These are phyloP conservation scores for Elmis aenea DNA, from an alignment of 2,888 invertebrate genomes.

Conservation along the genomic window DNA sequence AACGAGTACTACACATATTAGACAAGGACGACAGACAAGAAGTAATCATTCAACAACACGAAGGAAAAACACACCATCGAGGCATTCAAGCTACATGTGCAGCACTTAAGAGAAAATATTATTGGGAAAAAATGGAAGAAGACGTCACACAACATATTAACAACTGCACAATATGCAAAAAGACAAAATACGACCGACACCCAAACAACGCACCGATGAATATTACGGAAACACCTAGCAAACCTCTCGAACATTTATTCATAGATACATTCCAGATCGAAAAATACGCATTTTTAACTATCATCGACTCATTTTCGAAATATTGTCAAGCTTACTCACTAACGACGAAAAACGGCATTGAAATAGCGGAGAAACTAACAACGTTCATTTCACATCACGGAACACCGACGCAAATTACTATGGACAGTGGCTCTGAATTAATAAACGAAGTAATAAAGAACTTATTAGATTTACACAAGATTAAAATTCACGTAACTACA, in stretches of 20 bases:
- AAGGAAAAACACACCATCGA: conserved; percentile 10
- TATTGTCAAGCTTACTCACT: conserved; percentile 6
- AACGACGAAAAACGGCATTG: conserved; percentile 7
- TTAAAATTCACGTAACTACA: conserved; percentile 15
- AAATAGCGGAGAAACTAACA: conserved; percentile 6
- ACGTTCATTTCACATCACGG: conserved; percentile 9
- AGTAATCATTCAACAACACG: too few relatives aligned
- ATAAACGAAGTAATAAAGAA: conserved; percentile 9
- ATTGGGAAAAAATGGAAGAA: conserved; percentile 8
- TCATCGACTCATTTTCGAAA: too few relatives aligned
- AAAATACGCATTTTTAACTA: conserved; percentile 4
- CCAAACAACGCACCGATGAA: conserved; percentile 2
- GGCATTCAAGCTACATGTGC: neutral
- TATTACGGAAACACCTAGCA: conserved; percentile 1
- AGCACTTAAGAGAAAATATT: neutral
- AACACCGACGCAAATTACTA: conserved; percentile 8
- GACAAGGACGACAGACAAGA: neutral
- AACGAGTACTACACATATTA: neutral
- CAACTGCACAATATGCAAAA: conserved; percentile 10
- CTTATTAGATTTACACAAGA: conserved; percentile 8
- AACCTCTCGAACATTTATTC: conserved; percentile 6
- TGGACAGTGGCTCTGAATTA: conserved; percentile 9
- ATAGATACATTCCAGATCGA: conserved; percentile 7
- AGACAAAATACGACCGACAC: conserved; percentile 14
- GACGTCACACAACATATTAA: conserved; percentile 6